These are phyloP conservation scores for Drosophila lowei DNA, from an alignment of 1,140 invertebrate species.

Conservation along the genomic window DNA sequence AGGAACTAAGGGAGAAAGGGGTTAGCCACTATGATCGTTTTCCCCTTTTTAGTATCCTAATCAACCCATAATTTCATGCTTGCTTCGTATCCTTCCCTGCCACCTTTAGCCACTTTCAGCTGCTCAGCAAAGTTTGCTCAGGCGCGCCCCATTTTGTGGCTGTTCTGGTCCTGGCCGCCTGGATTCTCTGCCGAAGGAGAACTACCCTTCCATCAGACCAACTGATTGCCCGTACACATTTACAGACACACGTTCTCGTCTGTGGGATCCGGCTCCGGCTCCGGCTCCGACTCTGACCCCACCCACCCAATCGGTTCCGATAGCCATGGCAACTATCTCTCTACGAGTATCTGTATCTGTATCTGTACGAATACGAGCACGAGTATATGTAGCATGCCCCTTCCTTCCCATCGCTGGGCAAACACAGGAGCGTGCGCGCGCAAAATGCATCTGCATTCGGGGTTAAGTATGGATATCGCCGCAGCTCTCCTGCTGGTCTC, in stretches of 20 bases:
- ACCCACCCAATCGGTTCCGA: slow-evolving; percentile 36
- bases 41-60: slow-evolving; percentile 4
- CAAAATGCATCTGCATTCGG: slow-evolving; percentile 73
- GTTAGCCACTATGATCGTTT: background rate
- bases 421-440: slow-evolving; percentile 48
- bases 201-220: slow-evolving; percentile 30
- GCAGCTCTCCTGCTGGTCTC: background rate
- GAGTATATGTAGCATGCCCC: background rate
- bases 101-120: slow-evolving; percentile 38
- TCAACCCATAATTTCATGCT: slow-evolving; percentile 43
- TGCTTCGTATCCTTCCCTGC: slow-evolving; percentile 7
- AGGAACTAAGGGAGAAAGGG: too few relatives aligned
- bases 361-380: background rate
- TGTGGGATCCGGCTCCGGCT: slow-evolving; percentile 4
- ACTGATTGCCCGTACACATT: slow-evolving; percentile 10
- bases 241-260: background rate
- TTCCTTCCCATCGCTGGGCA: slow-evolving; percentile 10
- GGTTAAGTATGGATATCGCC: slow-evolving; percentile 3
- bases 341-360: slow-evolving; percentile 23
- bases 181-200: slow-evolving; percentile 18
- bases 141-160: slow-evolving; percentile 10
- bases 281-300: background rate
- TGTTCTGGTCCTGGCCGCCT: slow-evolving; percentile 44
- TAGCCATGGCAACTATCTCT: slow-evolving; percentile 72
- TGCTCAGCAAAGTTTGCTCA: slow-evolving; percentile 26